These are phyloP conservation scores for Lepidothrix coronata DNA, from an alignment of 2,113 vertebrate genomes.

Conservation along the genomic window DNA sequence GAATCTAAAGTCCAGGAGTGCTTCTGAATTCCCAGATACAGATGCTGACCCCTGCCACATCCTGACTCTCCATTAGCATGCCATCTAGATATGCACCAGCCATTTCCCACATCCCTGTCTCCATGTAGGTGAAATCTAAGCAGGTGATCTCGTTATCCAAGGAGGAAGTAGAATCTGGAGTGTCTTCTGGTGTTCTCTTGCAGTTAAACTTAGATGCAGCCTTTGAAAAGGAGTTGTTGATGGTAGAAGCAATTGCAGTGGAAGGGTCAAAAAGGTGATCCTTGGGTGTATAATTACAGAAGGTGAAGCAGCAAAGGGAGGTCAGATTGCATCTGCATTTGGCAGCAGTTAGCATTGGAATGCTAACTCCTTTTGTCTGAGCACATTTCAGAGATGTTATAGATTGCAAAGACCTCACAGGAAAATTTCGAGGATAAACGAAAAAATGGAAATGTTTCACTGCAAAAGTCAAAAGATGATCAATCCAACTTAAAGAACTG, in stretches of 20 bases:
- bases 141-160: neutral
- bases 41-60: neutral
- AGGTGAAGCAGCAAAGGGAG: conserved; percentile 17
- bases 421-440: neutral
- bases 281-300: conserved; percentile 40
- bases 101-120: neutral
- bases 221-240: conserved; percentile 23
- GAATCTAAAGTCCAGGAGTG: neutral
- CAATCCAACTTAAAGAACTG: neutral
- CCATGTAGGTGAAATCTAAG: conserved; percentile 36
- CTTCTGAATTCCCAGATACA: neutral
- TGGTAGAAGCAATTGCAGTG: neutral
- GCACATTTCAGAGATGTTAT: neutral
- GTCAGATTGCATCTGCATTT: conserved; percentile 29
- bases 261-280: conserved; percentile 32
- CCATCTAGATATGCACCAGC: neutral
- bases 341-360: neutral
- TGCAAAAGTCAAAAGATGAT: neutral
- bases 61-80: neutral
- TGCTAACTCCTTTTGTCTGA: neutral
- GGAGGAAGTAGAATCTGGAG: neutral
- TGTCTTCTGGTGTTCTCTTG: conserved; percentile 45
- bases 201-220: neutral
- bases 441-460: neutral
- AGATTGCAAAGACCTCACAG: neutral